phyloP scores from a whole-genome alignment of 2,113 vertebrate species.

The Nyctibius bracteatus region DNA sequence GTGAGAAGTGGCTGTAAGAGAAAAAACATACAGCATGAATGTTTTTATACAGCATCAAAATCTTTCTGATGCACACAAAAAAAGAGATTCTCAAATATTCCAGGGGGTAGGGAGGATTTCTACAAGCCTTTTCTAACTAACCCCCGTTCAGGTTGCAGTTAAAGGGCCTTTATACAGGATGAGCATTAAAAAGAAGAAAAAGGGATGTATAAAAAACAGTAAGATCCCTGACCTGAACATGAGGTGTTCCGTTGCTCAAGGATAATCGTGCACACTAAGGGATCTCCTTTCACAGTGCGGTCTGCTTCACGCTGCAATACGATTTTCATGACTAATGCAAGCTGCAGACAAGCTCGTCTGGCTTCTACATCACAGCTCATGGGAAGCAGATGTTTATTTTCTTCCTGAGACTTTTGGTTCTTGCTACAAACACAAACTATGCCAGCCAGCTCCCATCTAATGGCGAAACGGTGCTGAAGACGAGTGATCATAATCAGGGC shows the following conservation, averaged over 20 bases:
- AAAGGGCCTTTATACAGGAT: background rate
- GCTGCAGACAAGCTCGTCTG: background rate
- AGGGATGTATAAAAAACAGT: background rate
- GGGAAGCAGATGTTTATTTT: background rate
- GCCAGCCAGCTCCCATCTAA: background rate
- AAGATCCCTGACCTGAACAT: background rate
- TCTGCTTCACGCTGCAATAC: background rate
- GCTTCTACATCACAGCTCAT: background rate
- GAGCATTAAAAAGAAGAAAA: background rate
- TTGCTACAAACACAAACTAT: background rate
- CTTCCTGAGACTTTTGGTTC: constrained; percentile 29
- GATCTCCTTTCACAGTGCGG: background rate
- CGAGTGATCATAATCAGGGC: background rate
- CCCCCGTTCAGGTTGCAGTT: background rate
- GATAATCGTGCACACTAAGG: background rate
- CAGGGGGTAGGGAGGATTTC: background rate
- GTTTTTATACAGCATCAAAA: background rate
- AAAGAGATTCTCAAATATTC: background rate
- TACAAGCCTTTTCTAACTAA: background rate
- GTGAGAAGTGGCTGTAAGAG: background rate
- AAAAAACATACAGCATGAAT: background rate
- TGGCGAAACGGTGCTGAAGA: background rate
- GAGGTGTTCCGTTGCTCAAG: background rate
- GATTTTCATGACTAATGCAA: background rate
- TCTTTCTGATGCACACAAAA: background rate